Percentiles rank a stretch among this genome's conserved stretches.
These are phyloP conservation scores for Neoscelio sp. DNA, from an alignment of 2,888 invertebrate species.

Conservation along the genomic window DNA sequence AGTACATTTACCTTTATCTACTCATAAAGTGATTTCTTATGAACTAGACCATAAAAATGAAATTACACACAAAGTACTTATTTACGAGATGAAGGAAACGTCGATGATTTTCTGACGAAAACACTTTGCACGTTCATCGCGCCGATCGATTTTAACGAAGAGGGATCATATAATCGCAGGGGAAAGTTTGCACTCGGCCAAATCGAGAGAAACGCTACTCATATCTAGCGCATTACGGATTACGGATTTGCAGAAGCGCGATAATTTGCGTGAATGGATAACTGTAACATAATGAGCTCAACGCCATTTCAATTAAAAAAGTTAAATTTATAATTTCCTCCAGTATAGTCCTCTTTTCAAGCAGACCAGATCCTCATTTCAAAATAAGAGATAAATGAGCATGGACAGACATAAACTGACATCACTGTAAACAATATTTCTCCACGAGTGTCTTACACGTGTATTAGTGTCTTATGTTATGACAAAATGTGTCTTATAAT, in stretches of 20 bases:
- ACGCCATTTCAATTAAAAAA: constrained; percentile 51
- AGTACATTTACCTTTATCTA: too few relatives aligned
- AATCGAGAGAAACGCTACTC: constrained; percentile 57
- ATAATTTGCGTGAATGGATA: constrained; percentile 58
- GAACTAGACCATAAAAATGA: constrained; percentile 48
- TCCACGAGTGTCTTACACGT: too few relatives aligned
- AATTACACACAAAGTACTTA: constrained; percentile 52
- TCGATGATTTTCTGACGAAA: constrained; percentile 46
- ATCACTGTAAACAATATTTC: too few relatives aligned
- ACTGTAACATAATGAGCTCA: constrained; percentile 53
- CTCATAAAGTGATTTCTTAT: too few relatives aligned
- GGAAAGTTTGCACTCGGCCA: constrained; percentile 51
- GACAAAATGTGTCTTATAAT: too few relatives aligned
- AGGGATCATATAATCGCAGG: constrained; percentile 52
- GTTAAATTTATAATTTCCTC: constrained; percentile 39
- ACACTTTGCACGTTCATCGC: constrained; percentile 63
- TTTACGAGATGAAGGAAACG: constrained; percentile 48
- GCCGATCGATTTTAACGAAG: constrained; percentile 71
- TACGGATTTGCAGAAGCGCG: constrained; percentile 53
- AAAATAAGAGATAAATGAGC: too few relatives aligned
- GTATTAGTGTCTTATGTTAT: too few relatives aligned
- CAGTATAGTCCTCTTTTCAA: constrained; percentile 38
- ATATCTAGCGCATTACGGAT: constrained; percentile 27
- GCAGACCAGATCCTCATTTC: constrained; percentile 42
- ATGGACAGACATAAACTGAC: too few relatives aligned